phyloP scores from a whole-genome alignment of 2,888 invertebrate species.

The Melanostoma mellinum region DNA sequence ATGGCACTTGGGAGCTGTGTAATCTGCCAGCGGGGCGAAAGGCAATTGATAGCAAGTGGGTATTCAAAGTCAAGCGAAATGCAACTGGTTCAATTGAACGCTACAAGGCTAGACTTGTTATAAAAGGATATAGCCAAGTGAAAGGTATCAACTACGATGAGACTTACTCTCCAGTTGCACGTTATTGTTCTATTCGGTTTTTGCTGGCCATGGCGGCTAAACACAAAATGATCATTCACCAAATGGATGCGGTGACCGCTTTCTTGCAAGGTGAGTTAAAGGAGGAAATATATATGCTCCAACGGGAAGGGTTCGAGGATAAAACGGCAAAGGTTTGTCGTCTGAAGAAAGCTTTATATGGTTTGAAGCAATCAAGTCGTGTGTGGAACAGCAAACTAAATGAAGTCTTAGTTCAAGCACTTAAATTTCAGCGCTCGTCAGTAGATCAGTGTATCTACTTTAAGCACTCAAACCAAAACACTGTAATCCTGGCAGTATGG shows the following conservation, averaged over 20 bases:
- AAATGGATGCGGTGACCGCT: conserved; percentile 43
- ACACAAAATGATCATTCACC: conserved; percentile 14
- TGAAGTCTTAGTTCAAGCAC: neutral
- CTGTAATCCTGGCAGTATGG: conserved; percentile 13
- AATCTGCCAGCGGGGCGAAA: neutral
- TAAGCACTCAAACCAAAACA: conserved; percentile 8
- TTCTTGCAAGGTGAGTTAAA: conserved; percentile 32
- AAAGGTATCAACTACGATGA: conserved; percentile 32
- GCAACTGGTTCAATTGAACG: conserved; percentile 3
- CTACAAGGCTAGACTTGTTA: conserved; percentile 26
- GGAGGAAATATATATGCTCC: conserved; percentile 26
- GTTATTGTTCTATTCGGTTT: conserved; percentile 26
- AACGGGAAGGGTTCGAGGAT: conserved; percentile 24
- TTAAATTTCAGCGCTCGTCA: conserved; percentile 1
- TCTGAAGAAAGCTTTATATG: conserved; percentile 12
- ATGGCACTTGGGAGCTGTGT: neutral
- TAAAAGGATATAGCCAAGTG: conserved; percentile 29
- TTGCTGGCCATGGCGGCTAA: conserved; percentile 40
- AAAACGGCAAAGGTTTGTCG: conserved; percentile 9
- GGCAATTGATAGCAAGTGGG: conserved; percentile 14
- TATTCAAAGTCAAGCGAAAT: conserved; percentile 10
- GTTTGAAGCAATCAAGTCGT: conserved; percentile 41
- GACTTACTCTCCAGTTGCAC: conserved; percentile 36
- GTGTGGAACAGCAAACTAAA: conserved; percentile 39
- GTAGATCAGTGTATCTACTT: conserved; percentile 10